phyloP scores from a whole-genome alignment of 2,113 vertebrate genomes.

The Myrmecobius fasciatus region DNA sequence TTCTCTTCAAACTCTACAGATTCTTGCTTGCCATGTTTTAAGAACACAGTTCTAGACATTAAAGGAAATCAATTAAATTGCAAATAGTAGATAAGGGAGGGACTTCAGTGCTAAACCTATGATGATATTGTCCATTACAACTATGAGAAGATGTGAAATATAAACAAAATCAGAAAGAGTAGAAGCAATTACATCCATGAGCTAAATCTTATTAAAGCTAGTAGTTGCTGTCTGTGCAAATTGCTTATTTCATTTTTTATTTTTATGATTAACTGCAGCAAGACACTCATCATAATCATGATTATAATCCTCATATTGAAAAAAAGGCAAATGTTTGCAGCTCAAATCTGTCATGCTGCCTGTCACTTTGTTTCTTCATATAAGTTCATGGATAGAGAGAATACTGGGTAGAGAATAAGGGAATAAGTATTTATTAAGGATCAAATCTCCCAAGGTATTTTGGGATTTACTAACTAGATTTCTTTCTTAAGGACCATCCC shows the following conservation, averaged over 20 bases:
- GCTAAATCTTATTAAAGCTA: conserved; percentile 17
- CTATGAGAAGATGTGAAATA: no score
- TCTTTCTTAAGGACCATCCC: no score
- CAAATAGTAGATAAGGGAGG: no score
- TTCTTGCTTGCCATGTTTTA: no score
- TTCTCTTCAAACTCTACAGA: no score
- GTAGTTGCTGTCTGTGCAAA: conserved; percentile 5
- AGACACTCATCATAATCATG: conserved; percentile 33
- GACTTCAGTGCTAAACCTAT: no score
- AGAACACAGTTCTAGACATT: no score
- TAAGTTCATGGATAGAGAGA: neutral
- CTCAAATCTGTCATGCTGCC: conserved; percentile 18
- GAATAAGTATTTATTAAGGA: neutral
- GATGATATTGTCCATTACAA: no score
- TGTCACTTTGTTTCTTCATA: conserved; percentile 7
- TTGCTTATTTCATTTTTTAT: neutral
- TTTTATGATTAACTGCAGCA: conserved; percentile 26
- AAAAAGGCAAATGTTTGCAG: neutral
- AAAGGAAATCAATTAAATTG: no score
- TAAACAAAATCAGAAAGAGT: conserved; percentile 26
- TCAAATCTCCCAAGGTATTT: no score
- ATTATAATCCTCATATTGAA: neutral
- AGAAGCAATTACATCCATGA: conserved; percentile 22
- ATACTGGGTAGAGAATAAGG: neutral
- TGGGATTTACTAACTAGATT: no score